A percentile compares a stretch with the other conserved stretches of the same genome.
Evolutionary conservation across 2,888 invertebrate species (phyloP).

Genomic region (Cordylochernes scorpioides): DNA sequence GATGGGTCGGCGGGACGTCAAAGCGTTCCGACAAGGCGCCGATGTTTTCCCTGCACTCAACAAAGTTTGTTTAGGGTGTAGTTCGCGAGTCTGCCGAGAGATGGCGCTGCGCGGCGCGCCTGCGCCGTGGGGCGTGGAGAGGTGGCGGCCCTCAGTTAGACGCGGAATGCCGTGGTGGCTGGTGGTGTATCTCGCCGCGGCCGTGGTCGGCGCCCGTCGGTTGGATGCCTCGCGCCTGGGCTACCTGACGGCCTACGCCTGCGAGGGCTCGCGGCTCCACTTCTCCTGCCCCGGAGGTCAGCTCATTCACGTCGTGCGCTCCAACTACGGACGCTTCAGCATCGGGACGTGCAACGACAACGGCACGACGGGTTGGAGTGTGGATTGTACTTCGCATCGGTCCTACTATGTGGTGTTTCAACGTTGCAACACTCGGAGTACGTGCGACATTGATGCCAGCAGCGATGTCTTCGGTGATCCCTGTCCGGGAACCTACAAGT

Average conservation of each 20-base stretch:
- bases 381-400: constrained; percentile 74
- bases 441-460: constrained; percentile 17
- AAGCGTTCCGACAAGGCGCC: no score
- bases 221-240: no score
- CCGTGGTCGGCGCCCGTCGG: no score
- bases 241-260: constrained; percentile 78
- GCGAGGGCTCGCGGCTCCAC: constrained; percentile 66
- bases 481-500: constrained; percentile 32
- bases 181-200: no score
- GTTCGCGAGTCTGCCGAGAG: no score
- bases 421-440: constrained; percentile 13
- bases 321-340: constrained; percentile 73
- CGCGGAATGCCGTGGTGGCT: no score
- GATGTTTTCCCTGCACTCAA: no score
- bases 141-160: no score
- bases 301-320: constrained; percentile 63
- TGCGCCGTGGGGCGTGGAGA: no score
- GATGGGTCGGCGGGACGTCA: no score
- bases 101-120: no score
- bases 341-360: constrained; percentile 87
- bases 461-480: constrained; percentile 27
- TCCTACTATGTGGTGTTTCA: constrained; percentile 59
- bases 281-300: constrained; percentile 66
- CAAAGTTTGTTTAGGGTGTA: no score
- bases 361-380: constrained; percentile 81